A percentile compares a stretch with the other conserved stretches of the same genome.
These are phyloP conservation scores for Phenganax marumi DNA, from an alignment of 92 coral and sea anemone genomes.

Conservation along the genomic window DNA sequence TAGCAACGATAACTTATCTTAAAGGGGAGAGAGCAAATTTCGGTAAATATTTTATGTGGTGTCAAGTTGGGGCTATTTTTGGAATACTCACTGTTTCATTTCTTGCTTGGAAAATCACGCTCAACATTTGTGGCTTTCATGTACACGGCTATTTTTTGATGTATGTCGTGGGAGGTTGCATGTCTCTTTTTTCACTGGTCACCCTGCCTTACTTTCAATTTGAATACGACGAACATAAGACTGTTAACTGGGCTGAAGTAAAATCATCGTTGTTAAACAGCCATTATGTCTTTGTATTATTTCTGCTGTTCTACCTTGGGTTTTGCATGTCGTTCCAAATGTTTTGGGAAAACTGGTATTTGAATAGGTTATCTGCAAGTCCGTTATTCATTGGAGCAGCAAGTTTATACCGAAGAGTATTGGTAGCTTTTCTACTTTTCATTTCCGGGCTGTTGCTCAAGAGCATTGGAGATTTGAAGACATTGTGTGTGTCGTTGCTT, in stretches of 20 bases:
- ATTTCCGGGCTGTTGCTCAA: neutral
- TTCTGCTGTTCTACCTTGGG: neutral
- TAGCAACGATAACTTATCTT: no score
- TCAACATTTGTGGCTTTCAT: no score
- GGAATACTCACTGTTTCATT: no score
- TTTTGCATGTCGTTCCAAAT: neutral
- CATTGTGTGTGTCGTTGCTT: neutral
- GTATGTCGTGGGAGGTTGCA: no score
- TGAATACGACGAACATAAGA: no score
- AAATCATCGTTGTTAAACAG: neutral
- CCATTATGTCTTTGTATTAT: neutral
- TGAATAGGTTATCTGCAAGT: neutral
- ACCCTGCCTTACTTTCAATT: no score
- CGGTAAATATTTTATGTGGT: no score
- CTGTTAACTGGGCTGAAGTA: neutral
- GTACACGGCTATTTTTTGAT: no score
- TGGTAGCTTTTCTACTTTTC: neutral
- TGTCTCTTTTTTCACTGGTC: no score
- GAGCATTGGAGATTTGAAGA: neutral
- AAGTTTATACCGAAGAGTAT: neutral
- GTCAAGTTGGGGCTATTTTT: no score
- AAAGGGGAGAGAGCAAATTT: no score
- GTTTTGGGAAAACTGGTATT: neutral
- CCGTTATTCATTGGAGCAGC: neutral
- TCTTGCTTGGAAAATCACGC: no score